A percentile compares a stretch with the other conserved stretches of the same genome.
phyloP scores from a whole-genome alignment of 2,797 vertebrate genomes.

The Ceryle rudis region DNA sequence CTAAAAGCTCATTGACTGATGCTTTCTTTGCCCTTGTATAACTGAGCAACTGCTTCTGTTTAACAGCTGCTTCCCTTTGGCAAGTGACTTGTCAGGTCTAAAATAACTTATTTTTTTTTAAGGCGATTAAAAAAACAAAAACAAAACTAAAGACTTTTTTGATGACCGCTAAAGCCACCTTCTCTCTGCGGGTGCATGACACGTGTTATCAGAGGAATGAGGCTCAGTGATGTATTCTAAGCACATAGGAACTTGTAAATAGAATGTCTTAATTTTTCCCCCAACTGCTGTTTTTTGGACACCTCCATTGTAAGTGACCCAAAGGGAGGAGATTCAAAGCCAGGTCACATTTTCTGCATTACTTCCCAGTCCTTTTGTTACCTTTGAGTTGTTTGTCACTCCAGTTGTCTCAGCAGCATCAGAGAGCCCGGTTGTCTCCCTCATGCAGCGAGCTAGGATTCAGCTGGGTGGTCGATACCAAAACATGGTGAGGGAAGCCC shows the following conservation, averaged over 20 bases:
- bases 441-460: background rate
- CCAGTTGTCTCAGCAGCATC: background rate
- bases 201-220: background rate
- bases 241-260: constrained; percentile 42
- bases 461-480: background rate
- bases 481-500: background rate
- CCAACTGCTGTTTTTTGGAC: background rate
- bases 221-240: background rate
- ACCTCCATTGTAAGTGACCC: background rate
- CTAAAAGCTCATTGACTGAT: constrained; percentile 22
- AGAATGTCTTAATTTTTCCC: constrained; percentile 12
- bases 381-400: background rate
- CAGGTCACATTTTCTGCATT: background rate
- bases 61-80: constrained; percentile 62
- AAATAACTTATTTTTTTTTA: constrained; percentile 73
- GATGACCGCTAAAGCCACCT: background rate
- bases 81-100: constrained; percentile 52
- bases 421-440: background rate
- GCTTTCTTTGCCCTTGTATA: constrained; percentile 32
- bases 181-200: background rate
- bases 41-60: constrained; percentile 58
- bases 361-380: background rate
- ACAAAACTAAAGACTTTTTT: background rate
- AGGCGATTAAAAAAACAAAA: background rate
- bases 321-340: background rate